Base-by-base conservation (phyloP, 2,888 invertebrate species). In the Paralinhomoeus sp. region DNA sequence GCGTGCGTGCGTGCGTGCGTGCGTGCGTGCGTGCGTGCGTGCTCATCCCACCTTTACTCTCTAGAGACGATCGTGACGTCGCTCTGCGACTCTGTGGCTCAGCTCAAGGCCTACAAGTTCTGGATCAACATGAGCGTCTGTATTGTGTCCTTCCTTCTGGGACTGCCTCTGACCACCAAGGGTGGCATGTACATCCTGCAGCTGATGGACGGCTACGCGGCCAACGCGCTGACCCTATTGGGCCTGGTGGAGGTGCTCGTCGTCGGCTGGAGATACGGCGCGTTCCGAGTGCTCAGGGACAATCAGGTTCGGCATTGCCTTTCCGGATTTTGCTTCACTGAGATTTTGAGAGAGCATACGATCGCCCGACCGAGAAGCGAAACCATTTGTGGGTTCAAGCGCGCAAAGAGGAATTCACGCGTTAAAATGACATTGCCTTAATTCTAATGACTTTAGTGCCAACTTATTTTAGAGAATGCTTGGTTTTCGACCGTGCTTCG, bases 381-480 rank as follows among this genome's bases (percentile, higher is more conserved):
- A n/a, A n/a, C n/a, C n/a, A n/a, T n/a, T n/a, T n/a, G n/a, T n/a
- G n/a, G n/a, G n/a, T n/a, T n/a, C n/a, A n/a, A n/a, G n/a, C n/a
- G n/a, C n/a, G n/a, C n/a, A n/a, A n/a, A n/a, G n/a, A n/a, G n/a
- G n/a, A n/a, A n/a, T n/a, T n/a, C n/a, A n/a, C n/a, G n/a, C n/a
- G n/a, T n/a, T n/a, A n/a, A n/a, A n/a, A n/a, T n/a, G n/a, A n/a
- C n/a, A n/a, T 27, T 27, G 27, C 27, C 27, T 27, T 27, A 5
- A 27, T 27, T 27, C 12, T 12, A 27, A 27, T 20, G 20, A 18
- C 7, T 39, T 35, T 12, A 21, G 17, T 37, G 27, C 7, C 12
- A 27, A 5, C 12, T 27, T 12, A 5, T 12, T 42, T 24, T 53
- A 62, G 42, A 47, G 52, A 20, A 63, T 63, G 63, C 46, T 60